phyloP scores from a whole-genome alignment of 1,140 invertebrate genomes.

The Pseudobourletiella spinata region DNA sequence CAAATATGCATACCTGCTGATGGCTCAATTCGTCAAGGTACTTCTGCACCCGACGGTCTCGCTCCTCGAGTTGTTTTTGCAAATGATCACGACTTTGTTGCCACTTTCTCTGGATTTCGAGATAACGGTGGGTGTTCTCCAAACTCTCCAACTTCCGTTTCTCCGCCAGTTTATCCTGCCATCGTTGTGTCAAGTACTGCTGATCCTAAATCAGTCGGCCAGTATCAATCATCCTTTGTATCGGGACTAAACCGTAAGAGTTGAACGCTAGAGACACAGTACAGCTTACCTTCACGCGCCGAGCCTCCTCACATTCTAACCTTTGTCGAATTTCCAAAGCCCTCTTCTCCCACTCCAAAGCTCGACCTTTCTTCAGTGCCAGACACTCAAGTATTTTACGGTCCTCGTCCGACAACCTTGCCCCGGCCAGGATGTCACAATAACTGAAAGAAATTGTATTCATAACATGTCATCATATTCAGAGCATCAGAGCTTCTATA shows the following conservation, averaged over 20 bases:
- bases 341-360: constrained; percentile 28
- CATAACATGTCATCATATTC: constrained; percentile 1
- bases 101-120: constrained; percentile 23
- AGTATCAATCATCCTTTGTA: too few relatives aligned
- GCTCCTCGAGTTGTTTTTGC: constrained; percentile 15
- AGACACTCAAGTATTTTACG: constrained; percentile 32
- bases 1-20: constrained; percentile 30
- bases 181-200: constrained; percentile 20
- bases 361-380: constrained; percentile 27
- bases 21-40: constrained; percentile 29
- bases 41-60: constrained; percentile 25
- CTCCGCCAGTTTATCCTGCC: constrained; percentile 26
- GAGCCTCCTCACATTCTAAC: constrained; percentile 22
- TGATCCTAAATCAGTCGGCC: constrained; percentile 21
- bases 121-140: constrained; percentile 26
- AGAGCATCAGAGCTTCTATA: too few relatives aligned
- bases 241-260: too few relatives aligned
- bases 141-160: constrained; percentile 26
- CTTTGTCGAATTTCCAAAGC: constrained; percentile 22
- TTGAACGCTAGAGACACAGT: too few relatives aligned
- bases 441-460: constrained; percentile 16
- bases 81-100: constrained; percentile 10
- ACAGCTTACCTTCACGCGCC: constrained; percentile 11
- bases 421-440: constrained; percentile 15
- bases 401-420: constrained; percentile 22